phyloP scores from a whole-genome alignment of 2,113 vertebrate genomes.

The Tringa solitaria region DNA sequence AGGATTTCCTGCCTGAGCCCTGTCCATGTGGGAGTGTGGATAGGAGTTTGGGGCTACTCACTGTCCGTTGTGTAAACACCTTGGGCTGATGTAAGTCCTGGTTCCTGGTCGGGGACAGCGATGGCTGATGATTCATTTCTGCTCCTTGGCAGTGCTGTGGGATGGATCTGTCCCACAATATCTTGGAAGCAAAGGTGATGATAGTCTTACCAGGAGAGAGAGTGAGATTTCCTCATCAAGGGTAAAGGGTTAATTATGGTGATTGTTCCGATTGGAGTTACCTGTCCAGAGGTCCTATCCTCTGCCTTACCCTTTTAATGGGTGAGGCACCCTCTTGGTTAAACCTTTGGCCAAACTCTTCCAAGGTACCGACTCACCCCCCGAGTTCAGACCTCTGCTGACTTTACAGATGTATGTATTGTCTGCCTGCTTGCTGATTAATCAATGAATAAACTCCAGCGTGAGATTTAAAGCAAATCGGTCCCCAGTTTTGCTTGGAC shows the following conservation, averaged over 20 bases:
- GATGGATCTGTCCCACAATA: neutral
- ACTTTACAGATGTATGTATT: neutral
- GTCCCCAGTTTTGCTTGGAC: neutral
- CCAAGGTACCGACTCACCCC: neutral
- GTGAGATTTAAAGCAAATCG: neutral
- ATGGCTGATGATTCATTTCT: rapidly evolving
- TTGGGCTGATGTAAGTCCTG: neutral
- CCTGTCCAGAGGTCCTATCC: neutral
- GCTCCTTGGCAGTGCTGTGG: neutral
- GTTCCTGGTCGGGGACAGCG: rapidly evolving
- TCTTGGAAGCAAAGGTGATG: neutral
- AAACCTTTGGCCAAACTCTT: neutral
- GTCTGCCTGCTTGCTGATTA: rapidly evolving
- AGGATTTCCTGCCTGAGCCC: neutral
- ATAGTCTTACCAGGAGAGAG: neutral
- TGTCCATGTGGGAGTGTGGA: rapidly evolving
- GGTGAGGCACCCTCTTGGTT: neutral
- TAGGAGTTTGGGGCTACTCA: too few relatives aligned
- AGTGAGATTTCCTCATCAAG: neutral
- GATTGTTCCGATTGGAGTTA: neutral
- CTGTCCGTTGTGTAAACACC: rapidly evolving
- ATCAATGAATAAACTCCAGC: neutral
- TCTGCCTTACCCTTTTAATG: rapidly evolving
- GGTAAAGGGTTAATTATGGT: neutral
- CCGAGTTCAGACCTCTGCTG: neutral